Evolutionary conservation across 2,888 invertebrate species (phyloP).

Genomic region (Diplolepis rosae): DNA sequence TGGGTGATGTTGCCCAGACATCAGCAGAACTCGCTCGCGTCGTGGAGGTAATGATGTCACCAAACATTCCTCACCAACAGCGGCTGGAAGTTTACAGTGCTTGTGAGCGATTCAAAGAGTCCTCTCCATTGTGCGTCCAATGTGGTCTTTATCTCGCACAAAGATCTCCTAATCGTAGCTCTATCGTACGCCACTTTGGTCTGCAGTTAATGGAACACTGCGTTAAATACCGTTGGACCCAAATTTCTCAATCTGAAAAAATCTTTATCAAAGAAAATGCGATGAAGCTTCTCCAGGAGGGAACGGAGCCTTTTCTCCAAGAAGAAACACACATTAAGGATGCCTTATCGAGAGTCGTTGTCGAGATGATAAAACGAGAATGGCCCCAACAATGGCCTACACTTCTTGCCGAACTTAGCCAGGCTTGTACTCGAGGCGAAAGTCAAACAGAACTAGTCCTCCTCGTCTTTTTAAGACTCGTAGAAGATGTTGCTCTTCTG

Average conservation of each 20-base stretch:
- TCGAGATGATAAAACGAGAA: conserved; percentile 96
- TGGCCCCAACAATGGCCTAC: conserved; percentile 99
- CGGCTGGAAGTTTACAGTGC: conserved; percentile 89
- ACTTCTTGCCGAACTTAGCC: conserved; percentile 86
- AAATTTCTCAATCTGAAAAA: conserved; percentile 90
- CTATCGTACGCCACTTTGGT: conserved; percentile 91
- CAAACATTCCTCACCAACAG: conserved; percentile 84
- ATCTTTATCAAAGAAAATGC: conserved; percentile 93
- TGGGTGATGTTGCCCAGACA: conserved; percentile 80
- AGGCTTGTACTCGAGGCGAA: conserved; percentile 88
- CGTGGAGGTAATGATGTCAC: conserved; percentile 88
- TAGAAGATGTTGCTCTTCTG: conserved; percentile 93
- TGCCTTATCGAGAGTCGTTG: conserved; percentile 91
- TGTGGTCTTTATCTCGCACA: conserved; percentile 88
- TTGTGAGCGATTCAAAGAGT: conserved; percentile 89
- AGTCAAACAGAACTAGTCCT: conserved; percentile 93
- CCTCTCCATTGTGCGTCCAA: conserved; percentile 90
- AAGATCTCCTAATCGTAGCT: conserved; percentile 80
- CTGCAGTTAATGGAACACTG: conserved; percentile 94
- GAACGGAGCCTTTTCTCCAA: conserved; percentile 83
- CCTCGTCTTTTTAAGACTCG: conserved; percentile 89
- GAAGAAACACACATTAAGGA: conserved; percentile 87
- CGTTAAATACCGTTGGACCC: conserved; percentile 94
- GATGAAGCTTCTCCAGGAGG: conserved; percentile 87
- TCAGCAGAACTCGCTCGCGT: conserved; percentile 87